These are phyloP conservation scores for Acanthaster planci DNA, from an alignment of 35 echinoderm and acorn worm genomes.

Conservation along the genomic window DNA sequence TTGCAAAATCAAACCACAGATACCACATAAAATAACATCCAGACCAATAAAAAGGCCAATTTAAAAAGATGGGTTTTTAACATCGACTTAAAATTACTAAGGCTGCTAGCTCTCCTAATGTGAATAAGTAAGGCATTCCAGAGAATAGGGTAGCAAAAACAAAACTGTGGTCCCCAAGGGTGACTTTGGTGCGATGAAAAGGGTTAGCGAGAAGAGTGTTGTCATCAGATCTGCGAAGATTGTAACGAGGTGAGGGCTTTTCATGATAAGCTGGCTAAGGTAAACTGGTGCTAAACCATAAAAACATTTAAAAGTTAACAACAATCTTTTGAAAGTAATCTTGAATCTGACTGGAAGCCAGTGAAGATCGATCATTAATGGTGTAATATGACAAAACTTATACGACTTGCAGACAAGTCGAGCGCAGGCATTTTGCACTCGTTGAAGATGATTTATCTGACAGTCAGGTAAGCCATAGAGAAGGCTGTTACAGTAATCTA, in stretches of 20 bases:
- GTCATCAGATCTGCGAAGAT: neutral
- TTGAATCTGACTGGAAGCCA: neutral
- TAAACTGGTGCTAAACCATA: neutral
- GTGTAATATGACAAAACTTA: constrained; percentile 38
- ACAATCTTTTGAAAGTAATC: neutral
- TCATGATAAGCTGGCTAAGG: neutral
- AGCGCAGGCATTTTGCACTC: constrained; percentile 28
- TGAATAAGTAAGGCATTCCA: too few species aligned
- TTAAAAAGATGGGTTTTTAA: too few species aligned
- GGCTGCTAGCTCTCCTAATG: too few species aligned
- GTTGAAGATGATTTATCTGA: constrained; percentile 36
- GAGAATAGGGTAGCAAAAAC: neutral
- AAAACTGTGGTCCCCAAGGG: neutral
- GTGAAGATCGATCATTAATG: constrained; percentile 7
- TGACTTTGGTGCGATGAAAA: neutral
- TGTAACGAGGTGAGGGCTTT: neutral
- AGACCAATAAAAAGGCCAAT: too few species aligned
- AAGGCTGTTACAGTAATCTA: constrained; percentile 61
- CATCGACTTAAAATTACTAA: too few species aligned
- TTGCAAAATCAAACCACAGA: too few species aligned
- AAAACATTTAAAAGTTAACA: neutral
- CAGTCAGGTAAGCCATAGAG: constrained; percentile 36
- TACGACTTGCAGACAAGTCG: constrained; percentile 14
- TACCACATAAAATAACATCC: too few species aligned
- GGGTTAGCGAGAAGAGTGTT: too few species aligned